Percentiles rank a stretch among this genome's conserved stretches.
These are phyloP conservation scores for Leptinotarsa texana DNA, from an alignment of 1,140 invertebrate species.

Conservation along the genomic window DNA sequence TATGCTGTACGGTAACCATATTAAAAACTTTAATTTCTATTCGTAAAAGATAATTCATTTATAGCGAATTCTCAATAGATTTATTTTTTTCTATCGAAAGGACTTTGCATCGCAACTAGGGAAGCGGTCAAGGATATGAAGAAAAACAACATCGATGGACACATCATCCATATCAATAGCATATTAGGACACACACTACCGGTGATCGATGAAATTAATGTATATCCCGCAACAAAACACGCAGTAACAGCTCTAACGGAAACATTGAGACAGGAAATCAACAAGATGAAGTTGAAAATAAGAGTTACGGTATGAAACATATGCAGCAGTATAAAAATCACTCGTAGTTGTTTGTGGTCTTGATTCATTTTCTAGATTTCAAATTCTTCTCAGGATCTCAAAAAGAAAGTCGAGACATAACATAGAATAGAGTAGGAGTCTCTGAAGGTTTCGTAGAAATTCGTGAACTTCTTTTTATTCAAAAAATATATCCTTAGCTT, in stretches of 20 bases:
- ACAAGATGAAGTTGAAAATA: slow-evolving; percentile 21
- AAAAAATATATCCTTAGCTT: too few relatives aligned
- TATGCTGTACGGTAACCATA: too few relatives aligned
- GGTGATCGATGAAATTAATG: slow-evolving; percentile 43
- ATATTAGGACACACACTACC: slow-evolving; percentile 54
- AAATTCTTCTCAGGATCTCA: too few relatives aligned
- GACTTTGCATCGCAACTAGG: slow-evolving; percentile 10
- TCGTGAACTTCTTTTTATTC: too few relatives aligned
- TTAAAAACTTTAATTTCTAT: too few relatives aligned
- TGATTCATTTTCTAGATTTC: too few relatives aligned
- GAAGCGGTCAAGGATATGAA: slow-evolving; percentile 62
- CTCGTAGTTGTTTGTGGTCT: too few relatives aligned
- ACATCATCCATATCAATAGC: slow-evolving; percentile 67
- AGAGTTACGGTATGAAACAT: slow-evolving; percentile 29
- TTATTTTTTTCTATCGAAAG: background rate
- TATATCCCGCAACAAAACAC: slow-evolving; percentile 27
- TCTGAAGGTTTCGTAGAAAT: too few relatives aligned
- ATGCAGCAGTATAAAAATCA: too few relatives aligned
- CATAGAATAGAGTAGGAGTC: too few relatives aligned
- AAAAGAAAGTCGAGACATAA: too few relatives aligned
- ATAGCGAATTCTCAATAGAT: background rate
- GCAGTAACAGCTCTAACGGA: slow-evolving; percentile 30
- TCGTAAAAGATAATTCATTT: too few relatives aligned
- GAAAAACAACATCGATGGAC: slow-evolving; percentile 64
- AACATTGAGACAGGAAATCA: slow-evolving; percentile 22